Percentiles rank a stretch among this genome's conserved stretches.
Evolutionary conservation across 2,113 vertebrate genomes (phyloP).

Genomic region (Jaculus jaculus): DNA sequence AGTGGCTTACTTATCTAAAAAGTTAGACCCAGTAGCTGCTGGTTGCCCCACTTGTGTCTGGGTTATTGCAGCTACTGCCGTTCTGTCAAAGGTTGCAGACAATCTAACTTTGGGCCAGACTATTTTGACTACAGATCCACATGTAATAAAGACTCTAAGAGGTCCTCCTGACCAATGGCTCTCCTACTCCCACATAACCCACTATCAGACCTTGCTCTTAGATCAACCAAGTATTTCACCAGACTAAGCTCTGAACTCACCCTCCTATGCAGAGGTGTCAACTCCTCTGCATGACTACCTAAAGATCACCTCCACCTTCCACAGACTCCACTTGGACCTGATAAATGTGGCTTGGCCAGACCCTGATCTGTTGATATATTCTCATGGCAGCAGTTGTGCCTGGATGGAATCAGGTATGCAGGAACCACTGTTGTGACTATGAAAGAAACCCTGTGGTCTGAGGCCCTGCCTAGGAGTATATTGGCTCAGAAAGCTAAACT

Average conservation of each 20-base stretch:
- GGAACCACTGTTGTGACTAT: not conserved
- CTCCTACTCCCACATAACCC: not conserved
- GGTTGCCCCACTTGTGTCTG: not conserved
- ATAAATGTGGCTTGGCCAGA: not conserved
- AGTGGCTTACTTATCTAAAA: not conserved
- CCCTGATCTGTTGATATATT: not conserved
- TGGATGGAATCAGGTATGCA: not conserved
- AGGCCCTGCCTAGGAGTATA: not conserved
- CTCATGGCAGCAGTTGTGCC: not conserved
- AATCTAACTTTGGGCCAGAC: not conserved
- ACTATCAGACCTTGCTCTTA: not conserved
- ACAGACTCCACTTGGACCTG: rapidly evolving
- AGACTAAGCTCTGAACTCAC: not conserved
- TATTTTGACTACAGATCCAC: not conserved
- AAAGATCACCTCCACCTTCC: not conserved
- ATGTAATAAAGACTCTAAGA: not conserved
- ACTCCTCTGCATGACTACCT: not conserved
- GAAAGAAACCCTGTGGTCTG: not conserved
- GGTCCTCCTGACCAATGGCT: not conserved
- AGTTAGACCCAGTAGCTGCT: not conserved
- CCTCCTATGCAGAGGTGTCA: rapidly evolving
- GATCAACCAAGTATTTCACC: not conserved
- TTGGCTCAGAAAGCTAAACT: not conserved
- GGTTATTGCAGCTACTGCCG: rapidly evolving
- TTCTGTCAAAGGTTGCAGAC: not conserved